Evolutionary conservation across 2,113 vertebrate species (phyloP).

Genomic region (Orthonyx spaldingii): DNA sequence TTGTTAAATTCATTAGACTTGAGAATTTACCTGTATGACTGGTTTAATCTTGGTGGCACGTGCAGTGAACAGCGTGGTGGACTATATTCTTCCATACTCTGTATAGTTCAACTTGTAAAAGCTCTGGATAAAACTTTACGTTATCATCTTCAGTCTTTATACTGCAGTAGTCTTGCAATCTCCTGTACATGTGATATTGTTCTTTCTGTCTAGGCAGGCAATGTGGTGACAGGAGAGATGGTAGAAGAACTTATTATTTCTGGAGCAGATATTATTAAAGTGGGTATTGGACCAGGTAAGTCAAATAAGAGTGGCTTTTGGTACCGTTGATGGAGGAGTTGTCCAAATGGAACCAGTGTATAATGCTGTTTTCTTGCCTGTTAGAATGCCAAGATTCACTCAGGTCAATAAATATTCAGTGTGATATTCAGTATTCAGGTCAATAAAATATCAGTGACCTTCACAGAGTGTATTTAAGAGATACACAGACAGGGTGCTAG

Average conservation of each 20-base stretch:
- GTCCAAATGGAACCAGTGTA: background rate
- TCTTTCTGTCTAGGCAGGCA: constrained; percentile 85
- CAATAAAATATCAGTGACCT: background rate
- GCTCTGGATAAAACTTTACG: background rate
- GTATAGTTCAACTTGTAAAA: background rate
- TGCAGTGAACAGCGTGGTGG: background rate
- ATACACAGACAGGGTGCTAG: background rate
- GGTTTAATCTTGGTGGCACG: background rate
- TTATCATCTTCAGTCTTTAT: background rate
- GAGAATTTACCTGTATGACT: background rate
- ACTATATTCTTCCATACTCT: background rate
- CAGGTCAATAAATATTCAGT: background rate
- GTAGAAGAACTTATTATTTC: constrained; percentile 97
- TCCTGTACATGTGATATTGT: background rate
- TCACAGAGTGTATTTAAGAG: background rate
- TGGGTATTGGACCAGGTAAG: constrained; percentile 95
- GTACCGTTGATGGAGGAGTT: background rate
- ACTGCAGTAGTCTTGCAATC: background rate
- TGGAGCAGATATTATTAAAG: constrained; percentile 98
- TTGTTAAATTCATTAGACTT: background rate
- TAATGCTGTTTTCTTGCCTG: background rate
- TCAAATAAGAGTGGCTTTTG: background rate
- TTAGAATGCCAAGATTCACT: background rate
- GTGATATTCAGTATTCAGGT: too few species aligned
- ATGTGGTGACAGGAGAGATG: constrained; percentile 98